Evolutionary conservation across 2,113 vertebrate species (phyloP).

Genomic region (Zosterops pallidus): DNA sequence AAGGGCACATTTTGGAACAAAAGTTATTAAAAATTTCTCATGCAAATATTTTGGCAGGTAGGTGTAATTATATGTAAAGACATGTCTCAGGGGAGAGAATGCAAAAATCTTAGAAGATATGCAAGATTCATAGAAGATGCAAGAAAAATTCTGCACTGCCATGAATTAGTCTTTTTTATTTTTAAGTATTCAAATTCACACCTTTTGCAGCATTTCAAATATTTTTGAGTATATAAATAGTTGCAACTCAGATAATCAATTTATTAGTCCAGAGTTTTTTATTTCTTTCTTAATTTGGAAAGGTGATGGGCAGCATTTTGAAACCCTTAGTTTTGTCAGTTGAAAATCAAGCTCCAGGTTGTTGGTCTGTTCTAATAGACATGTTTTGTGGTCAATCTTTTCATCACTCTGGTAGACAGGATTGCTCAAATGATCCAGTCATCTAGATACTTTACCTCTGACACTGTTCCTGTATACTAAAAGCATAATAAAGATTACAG

Average conservation of each 20-base stretch:
- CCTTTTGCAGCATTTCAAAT: background rate
- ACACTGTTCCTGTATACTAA: conserved; percentile 1
- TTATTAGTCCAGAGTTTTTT: background rate
- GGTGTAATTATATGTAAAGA: background rate
- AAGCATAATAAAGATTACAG: conserved; percentile 23
- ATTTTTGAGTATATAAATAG: background rate
- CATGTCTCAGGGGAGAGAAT: background rate
- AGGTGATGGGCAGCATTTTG: background rate
- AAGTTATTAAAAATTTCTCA: background rate
- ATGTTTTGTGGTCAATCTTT: conserved; percentile 36
- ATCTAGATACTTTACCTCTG: conserved; percentile 10
- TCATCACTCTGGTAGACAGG: conserved; percentile 30
- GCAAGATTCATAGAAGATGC: background rate
- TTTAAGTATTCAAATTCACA: background rate
- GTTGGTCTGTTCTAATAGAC: background rate
- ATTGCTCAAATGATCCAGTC: conserved; percentile 46
- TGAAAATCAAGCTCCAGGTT: background rate
- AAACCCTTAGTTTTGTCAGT: background rate
- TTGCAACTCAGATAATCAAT: background rate
- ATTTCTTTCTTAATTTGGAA: background rate
- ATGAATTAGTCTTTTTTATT: background rate
- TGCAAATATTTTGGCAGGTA: background rate
- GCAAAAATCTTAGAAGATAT: background rate
- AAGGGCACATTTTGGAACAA: background rate
- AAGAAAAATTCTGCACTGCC: background rate